Evolutionary conservation across 2,797 vertebrate genomes (phyloP), one percentile per base, ranked within the genome.

Genomic region (Sebastes minor): DNA sequence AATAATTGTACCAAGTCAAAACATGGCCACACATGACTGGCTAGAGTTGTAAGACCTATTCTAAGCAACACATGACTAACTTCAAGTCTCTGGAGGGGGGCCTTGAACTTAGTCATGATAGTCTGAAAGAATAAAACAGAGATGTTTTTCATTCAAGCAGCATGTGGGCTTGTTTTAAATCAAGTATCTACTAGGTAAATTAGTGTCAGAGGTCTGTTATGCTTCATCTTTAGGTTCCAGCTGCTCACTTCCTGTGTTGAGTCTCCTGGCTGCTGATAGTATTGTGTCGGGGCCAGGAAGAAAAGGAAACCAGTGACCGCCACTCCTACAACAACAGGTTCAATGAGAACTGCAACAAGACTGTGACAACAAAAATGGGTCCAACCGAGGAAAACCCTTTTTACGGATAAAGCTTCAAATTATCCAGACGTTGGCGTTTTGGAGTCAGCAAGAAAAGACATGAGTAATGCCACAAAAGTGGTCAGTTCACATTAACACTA

Each of bases 311-410:
- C 35, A 74, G 76, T 68, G 61, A 32, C 81, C 11, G 80, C 88
- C 91, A 81, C 90, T 86, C 86, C 91, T 91, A 91, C 76, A 90
- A 91, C 78, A 92, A 82, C 88, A 90, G 83, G 87, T 92, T 90
- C 64, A 84, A 75, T 80, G 60, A 86, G 71, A 80, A 82, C 76
- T 52, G 60, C 53, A 69, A 28, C 61, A 61, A 61, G 22, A 87
- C 11, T 52, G 0, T 3, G 42, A 78, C 70, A 80, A 87, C 82
- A 80, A 69, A 38, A 74, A 61, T 6, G 20, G 1, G 59, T 67
- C 46, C 11, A 27, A 57, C 35, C 11, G 35, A 52, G 28, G 38
- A 74, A 84, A 80, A 53, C 14, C 16, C 20, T 78, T 85, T 30
- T 33, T 61, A 80, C 27, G 5, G 71, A 52, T 23, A 63, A 32